A percentile compares a stretch with the other conserved stretches of the same genome.
These are phyloP conservation scores for Nymphalis c-album DNA, from an alignment of 2,888 invertebrate genomes.

Conservation along the genomic window DNA sequence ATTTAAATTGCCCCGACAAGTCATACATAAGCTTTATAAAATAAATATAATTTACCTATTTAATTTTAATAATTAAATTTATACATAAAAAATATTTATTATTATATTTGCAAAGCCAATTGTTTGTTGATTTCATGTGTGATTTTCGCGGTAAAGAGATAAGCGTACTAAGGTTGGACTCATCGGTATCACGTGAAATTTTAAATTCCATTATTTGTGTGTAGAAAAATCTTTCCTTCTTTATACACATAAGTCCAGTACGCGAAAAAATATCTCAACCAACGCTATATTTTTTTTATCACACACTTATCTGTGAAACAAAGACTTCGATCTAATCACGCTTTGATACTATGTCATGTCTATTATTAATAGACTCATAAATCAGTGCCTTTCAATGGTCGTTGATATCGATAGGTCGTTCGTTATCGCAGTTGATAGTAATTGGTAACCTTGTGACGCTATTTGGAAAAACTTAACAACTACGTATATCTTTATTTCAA, in stretches of 20 bases:
- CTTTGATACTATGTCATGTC: not conserved
- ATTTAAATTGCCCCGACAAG: not conserved
- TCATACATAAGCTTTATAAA: not conserved
- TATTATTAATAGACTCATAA: not conserved
- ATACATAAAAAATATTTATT: no score
- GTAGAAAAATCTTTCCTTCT: no score
- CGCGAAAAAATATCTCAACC: not conserved
- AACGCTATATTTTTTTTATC: not conserved
- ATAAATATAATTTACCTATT: not conserved
- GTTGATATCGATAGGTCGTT: conserved; percentile 4
- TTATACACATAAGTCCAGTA: not conserved
- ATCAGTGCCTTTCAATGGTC: not conserved
- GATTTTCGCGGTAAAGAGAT: no score
- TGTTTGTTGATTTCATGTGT: no score
- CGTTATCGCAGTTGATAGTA: not conserved
- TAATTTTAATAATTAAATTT: no score
- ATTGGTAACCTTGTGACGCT: not conserved
- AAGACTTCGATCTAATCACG: not conserved
- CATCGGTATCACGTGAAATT: no score
- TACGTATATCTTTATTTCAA: no score
- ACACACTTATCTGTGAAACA: not conserved
- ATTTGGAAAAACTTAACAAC: no score
- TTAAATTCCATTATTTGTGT: no score
- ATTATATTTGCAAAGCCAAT: no score
- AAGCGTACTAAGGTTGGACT: no score